A percentile compares a stretch with the other conserved stretches of the same genome.
Evolutionary conservation across 2,113 vertebrate genomes (phyloP).

Genomic region (Calyptomena viridis): DNA sequence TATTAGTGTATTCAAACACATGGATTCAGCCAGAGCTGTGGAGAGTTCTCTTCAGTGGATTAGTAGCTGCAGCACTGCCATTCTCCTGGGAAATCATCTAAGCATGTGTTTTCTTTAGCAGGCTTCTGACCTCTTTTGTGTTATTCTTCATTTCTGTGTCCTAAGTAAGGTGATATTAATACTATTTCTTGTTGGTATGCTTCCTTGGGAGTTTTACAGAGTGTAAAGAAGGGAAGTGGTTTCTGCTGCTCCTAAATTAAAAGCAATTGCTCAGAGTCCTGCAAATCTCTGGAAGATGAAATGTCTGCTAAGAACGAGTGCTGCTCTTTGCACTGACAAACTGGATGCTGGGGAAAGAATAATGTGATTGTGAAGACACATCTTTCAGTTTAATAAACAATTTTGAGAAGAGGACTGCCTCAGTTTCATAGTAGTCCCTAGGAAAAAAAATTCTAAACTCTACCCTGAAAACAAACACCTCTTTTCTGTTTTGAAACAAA

Average conservation of each 20-base stretch:
- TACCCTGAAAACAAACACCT: background rate
- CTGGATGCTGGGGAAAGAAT: background rate
- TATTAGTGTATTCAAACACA: background rate
- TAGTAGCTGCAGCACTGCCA: background rate
- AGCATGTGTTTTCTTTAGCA: background rate
- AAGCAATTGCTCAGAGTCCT: background rate
- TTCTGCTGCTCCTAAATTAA: background rate
- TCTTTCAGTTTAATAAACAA: background rate
- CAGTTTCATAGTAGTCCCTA: background rate
- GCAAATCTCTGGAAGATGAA: background rate
- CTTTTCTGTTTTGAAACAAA: background rate
- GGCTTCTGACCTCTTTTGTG: slow-evolving; percentile 45
- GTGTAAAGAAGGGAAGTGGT: background rate
- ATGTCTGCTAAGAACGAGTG: background rate
- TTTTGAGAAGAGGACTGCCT: background rate
- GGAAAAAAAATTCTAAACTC: background rate
- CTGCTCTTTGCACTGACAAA: background rate
- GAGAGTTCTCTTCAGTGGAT: background rate
- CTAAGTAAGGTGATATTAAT: slow-evolving; percentile 24
- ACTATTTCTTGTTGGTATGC: background rate
- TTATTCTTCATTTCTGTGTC: slow-evolving; percentile 16
- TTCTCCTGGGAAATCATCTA: slow-evolving; percentile 15
- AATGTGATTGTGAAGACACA: background rate
- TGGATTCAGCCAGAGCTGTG: background rate
- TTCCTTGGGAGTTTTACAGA: background rate